Evolutionary conservation across 2,888 invertebrate genomes (phyloP).

Genomic region (Scaptodrosophila latifasciaeformis): DNA sequence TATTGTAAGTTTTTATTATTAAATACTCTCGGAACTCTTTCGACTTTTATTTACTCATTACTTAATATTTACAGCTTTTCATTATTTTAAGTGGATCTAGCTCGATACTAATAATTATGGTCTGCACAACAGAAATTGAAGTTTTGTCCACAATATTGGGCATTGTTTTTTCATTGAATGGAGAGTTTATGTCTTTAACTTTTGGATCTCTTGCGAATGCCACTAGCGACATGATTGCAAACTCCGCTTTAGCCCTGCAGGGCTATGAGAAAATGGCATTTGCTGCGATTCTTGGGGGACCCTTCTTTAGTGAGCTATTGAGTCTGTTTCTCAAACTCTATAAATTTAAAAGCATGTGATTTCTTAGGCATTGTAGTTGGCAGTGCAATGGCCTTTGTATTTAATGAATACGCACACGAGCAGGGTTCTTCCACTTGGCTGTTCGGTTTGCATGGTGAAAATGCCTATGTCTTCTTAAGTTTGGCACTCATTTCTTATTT

Average conservation of each 20-base stretch:
- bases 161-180: background rate
- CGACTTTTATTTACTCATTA: background rate
- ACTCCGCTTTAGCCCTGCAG: background rate
- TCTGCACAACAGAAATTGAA: constrained; percentile 1
- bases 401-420: constrained; percentile 8
- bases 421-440: constrained; percentile 17
- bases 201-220: constrained; percentile 2
- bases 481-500: constrained; percentile 12
- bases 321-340: background rate
- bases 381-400: constrained; percentile 17
- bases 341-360: background rate
- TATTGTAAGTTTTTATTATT: background rate
- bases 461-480: constrained; percentile 23
- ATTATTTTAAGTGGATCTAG: background rate
- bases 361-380: constrained; percentile 28
- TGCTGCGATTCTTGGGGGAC: constrained; percentile 8
- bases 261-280: constrained; percentile 3
- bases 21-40: too few relatives aligned
- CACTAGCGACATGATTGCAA: constrained; percentile 2
- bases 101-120: background rate
- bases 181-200: background rate
- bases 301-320: constrained; percentile 26
- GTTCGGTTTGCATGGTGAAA: constrained; percentile 25
- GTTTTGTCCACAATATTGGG: constrained; percentile 1
- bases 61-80: background rate